These are phyloP conservation scores for Peucedramus taeniatus DNA, from an alignment of 2,113 vertebrate genomes.

Conservation along the genomic window DNA sequence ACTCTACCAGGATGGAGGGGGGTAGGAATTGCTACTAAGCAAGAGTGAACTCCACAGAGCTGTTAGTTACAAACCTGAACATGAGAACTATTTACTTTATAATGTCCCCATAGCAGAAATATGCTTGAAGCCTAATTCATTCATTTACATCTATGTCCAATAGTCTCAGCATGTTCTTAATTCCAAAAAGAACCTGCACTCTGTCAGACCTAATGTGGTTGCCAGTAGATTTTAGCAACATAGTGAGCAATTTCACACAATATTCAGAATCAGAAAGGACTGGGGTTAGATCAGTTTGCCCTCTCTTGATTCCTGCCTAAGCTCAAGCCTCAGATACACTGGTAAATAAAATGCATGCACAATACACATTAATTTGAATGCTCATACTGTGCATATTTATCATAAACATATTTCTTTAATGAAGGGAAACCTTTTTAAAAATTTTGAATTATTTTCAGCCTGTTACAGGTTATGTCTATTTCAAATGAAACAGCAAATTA, in stretches of 20 bases:
- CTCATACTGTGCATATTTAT: background rate
- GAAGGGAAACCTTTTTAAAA: background rate
- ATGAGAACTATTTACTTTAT: background rate
- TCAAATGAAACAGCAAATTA: background rate
- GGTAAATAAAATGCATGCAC: background rate
- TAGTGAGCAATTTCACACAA: background rate
- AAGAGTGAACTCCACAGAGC: background rate
- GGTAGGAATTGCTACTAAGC: background rate
- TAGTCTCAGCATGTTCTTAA: background rate
- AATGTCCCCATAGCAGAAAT: background rate
- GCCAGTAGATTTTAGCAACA: conserved; percentile 27
- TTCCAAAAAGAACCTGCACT: background rate
- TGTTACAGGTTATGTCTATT: background rate
- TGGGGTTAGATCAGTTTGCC: background rate
- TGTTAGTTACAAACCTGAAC: background rate
- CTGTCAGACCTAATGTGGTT: background rate
- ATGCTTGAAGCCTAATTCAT: background rate
- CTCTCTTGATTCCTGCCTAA: background rate
- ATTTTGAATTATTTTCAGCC: background rate
- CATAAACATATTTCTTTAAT: background rate
- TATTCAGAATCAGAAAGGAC: background rate
- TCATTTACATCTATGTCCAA: background rate
- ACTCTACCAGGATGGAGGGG: background rate
- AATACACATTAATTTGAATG: background rate
- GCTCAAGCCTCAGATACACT: background rate